Conservation (phyloP, 2,797 vertebrate species). For the Protosalanx chinensis region DNA sequence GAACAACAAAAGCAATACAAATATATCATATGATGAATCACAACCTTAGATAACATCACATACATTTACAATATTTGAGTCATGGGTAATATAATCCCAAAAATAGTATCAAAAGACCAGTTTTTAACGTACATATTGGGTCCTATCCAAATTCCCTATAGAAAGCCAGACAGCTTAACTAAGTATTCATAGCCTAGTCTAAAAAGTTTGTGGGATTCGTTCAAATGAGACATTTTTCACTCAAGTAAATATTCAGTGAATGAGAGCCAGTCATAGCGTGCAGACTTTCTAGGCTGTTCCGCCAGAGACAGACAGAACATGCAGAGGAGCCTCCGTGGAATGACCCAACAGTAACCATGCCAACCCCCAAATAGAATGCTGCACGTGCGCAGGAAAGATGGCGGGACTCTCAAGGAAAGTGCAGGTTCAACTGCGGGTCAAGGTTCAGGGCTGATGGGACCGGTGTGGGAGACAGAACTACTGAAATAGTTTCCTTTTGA, state of each 20-base stretch:
- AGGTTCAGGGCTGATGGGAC: constrained; percentile 30
- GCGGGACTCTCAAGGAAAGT: constrained; percentile 35
- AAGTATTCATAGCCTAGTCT: no score
- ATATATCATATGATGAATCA: no score
- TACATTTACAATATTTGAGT: no score
- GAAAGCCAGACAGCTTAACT: no score
- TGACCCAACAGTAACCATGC: constrained; percentile 5
- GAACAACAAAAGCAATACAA: no score
- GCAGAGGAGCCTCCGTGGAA: background rate
- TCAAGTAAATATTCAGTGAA: background rate
- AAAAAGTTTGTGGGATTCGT: background rate
- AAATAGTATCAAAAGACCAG: no score
- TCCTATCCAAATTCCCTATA: no score
- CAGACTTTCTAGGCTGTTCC: background rate
- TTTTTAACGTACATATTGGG: no score
- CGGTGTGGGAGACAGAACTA: constrained; percentile 37
- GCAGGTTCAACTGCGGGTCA: constrained; percentile 26
- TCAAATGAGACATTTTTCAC: background rate
- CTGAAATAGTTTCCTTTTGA: constrained; percentile 44
- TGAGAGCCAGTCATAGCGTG: background rate
- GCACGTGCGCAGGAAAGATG: constrained; percentile 22
- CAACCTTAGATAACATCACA: no score
- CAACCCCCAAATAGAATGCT: constrained; percentile 24
- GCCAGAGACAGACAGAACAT: background rate
- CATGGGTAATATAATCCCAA: no score